Evolutionary conservation across 2,888 invertebrate genomes (phyloP), one percentile per base, ranked within the genome.

Genomic region (Junonia oenone): DNA sequence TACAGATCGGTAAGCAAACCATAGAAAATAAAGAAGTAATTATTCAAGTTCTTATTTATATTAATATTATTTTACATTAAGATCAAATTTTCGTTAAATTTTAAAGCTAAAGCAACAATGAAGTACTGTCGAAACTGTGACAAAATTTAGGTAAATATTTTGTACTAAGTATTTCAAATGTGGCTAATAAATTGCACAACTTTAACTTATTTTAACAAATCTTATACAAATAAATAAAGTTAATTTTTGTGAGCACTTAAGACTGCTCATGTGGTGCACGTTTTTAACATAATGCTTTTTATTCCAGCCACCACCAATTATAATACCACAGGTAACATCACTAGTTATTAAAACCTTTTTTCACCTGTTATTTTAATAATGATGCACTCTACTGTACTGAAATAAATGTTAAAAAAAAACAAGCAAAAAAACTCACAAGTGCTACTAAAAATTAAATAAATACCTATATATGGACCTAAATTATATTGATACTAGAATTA

Each of bases 1-100:
- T 59, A 31, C 50, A 59, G 59, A 19, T 19, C 56, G 50, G 56
- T 59, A 56, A 59, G 56, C 52, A 43, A 46, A 40, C 13, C 22
- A n/a, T 6, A 51, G 17, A 47, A 8, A 15, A 17, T 31, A 56
- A 31, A 55, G 3, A 51, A n/a, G 26, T n/a, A n/a, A 13, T 13
- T 6, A 1, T 13, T 13, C 6, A 13, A 26, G 8, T 6, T 8
- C 8, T 43, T 8, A 13, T 14, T 6, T 15, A 14, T 2, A 15
- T 6, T 14, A 2, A 4, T 33, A 13, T 33, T 37, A 14, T 19
- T 3, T n/a, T n/a, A 33, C 4, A 33, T 33, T n/a, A n/a, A 33
- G 2, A 8, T 29, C 11, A 29, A 29, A n/a, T n/a, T n/a, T n/a
- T n/a, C n/a, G n/a, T n/a, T n/a, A 29, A 29, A 29, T 29, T 1